phyloP scores from a whole-genome alignment of 2,888 invertebrate genomes.

The Drosophila prolongata region DNA sequence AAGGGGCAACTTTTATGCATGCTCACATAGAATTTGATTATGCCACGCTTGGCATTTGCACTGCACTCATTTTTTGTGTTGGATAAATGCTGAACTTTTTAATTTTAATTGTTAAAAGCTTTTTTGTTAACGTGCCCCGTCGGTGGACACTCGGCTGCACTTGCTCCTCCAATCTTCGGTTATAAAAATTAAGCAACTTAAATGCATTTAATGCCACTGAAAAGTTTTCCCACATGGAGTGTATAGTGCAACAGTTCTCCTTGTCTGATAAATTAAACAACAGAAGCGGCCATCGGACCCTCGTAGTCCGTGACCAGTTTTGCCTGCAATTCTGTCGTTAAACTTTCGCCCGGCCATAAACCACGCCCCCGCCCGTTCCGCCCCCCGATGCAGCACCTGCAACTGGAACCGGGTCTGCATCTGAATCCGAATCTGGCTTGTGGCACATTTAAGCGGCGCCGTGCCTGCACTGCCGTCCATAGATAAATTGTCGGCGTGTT shows the following conservation, averaged over 20 bases:
- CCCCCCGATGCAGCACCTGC: conserved; percentile 30
- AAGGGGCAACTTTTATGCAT: conserved; percentile 57
- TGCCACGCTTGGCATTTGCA: conserved; percentile 61
- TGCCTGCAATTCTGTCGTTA: conserved; percentile 47
- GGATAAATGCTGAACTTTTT: conserved; percentile 78
- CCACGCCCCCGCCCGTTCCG: conserved; percentile 29
- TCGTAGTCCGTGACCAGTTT: conserved; percentile 27
- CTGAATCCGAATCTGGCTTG: conserved; percentile 54
- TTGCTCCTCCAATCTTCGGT: conserved; percentile 35
- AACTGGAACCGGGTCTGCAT: conserved; percentile 8
- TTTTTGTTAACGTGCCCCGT: conserved; percentile 57
- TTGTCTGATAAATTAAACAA: conserved; percentile 74
- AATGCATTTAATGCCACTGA: conserved; percentile 66
- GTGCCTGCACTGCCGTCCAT: conserved; percentile 61
- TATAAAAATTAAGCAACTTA: conserved; percentile 66
- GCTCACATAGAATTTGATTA: conserved; percentile 67
- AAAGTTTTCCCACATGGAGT: conserved; percentile 39
- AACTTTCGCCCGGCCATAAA: conserved; percentile 70
- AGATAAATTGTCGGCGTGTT: conserved; percentile 70
- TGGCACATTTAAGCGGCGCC: conserved; percentile 73
- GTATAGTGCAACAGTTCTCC: conserved; percentile 65
- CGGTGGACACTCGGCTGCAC: conserved; percentile 8
- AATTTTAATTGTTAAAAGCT: conserved; percentile 81
- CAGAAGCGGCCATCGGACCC: conserved; percentile 21
- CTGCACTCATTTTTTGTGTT: conserved; percentile 45